A percentile compares a stretch with the other conserved stretches of the same genome.
Evolutionary conservation across 2,797 vertebrate species (phyloP).

Genomic region (Graptemys geographica): DNA sequence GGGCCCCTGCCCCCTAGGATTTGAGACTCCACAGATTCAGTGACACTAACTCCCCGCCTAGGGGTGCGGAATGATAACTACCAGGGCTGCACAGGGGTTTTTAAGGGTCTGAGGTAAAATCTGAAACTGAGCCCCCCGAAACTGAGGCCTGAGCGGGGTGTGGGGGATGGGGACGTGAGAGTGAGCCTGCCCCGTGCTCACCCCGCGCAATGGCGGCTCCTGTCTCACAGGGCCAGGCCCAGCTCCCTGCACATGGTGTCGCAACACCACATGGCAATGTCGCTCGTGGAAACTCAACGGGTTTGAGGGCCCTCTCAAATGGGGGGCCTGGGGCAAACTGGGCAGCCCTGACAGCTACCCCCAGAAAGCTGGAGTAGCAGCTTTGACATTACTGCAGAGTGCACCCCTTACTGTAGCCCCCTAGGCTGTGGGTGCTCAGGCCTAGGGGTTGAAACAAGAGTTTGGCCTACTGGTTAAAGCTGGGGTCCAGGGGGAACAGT

Average conservation of each 20-base stretch:
- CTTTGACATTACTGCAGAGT: not conserved
- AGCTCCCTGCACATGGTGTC: not conserved
- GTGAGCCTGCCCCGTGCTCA: not conserved
- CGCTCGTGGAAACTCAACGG: not conserved
- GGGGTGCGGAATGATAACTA: no score
- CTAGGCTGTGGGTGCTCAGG: not conserved
- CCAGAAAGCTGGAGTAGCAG: not conserved
- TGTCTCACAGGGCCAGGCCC: not conserved
- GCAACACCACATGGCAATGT: not conserved
- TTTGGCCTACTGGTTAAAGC: not conserved
- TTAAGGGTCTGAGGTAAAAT: not conserved
- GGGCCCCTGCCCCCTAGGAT: not conserved
- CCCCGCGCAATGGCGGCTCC: accelerated
- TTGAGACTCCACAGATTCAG: not conserved
- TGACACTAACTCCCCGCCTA: not conserved
- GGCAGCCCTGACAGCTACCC: not conserved
- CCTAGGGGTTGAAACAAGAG: not conserved
- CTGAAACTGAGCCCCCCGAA: not conserved
- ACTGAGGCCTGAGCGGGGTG: not conserved
- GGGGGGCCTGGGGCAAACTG: not conserved
- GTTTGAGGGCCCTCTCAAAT: not conserved
- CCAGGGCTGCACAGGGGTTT: not conserved
- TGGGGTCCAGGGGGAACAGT: not conserved
- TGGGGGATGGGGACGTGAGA: no score
- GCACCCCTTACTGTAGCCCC: no score